Evolutionary conservation across 2,888 invertebrate genomes (phyloP), one percentile per base, ranked within the genome.

Genomic region (Lasioglossum calceatum): DNA sequence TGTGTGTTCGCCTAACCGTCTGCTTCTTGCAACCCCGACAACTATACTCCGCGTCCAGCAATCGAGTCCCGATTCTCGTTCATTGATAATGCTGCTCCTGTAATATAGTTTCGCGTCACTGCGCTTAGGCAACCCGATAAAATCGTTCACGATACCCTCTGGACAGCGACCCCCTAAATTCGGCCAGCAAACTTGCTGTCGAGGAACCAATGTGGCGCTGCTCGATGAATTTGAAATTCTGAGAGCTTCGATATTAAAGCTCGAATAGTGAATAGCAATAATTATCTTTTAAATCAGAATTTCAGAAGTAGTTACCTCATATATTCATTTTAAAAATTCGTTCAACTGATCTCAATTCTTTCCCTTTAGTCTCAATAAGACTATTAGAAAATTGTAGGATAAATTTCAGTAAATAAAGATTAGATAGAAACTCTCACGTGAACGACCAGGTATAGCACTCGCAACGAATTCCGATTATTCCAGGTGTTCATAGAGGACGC

Each of bases 1-100:
- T 27, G 32, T 16, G 36, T 23, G 78, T 79, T 54, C n/a, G 23
- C 16, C 16, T 27, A 36, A 67, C 32, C 61, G 74, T 74, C n/a
- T 12, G n/a, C 39, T 64, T 72, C 58, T 27, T 23, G 19, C 27
- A 50, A 50, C 39, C 47, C 36, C 36, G 50, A 27, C 42, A 58
- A 54, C 23, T 23, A 73, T 77, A 58, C n/a, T 61, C 27, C 50
- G 42, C 39, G 44, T 78, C 32, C 47, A 44, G 36, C 85, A 39
- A 74, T 86, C 77, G 70, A 72, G 47, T 47, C 67, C 50, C 70
- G 67, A 61, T 77, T 86, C 74, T 75, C 85, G 61, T 86, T 82
- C 79, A 86, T 86, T 79, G 79, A 82, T 81, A 77, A 74, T 80
- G 58, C 74, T n/a, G 14, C 32, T 50, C 10, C 23, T 19, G n/a